Base-by-base conservation (phyloP, 2,797 vertebrate genomes). In the Sebastes glaucus region DNA sequence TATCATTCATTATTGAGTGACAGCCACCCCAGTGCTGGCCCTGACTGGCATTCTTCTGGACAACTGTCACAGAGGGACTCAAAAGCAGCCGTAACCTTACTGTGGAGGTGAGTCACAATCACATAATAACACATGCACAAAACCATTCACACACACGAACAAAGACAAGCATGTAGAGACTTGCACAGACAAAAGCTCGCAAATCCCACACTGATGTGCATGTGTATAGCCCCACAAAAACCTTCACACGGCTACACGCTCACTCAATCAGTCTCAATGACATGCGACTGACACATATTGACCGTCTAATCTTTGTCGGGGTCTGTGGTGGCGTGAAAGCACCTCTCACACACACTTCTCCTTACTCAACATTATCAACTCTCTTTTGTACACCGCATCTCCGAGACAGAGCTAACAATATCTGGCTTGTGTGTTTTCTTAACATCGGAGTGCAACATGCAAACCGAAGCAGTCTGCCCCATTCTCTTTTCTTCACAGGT, bases 1-100 rank as follows among this genome's bases (percentile, higher is more conserved):
- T 67, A 93, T 95, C 91, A 89, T 87, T 95, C 83, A 94, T 93
- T 92, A 94, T 80, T 91, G 91, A 93, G 88, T 93, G 93, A 93
- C 92, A 93, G 89, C 71, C 84, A 80, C 85, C 87, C 90, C 66
- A 30, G 84, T 83, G 82, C 81, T 81, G 88, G 88, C 81, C 88
- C 81, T 84, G 83, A 92, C 84, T 91, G 86, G 88, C 88, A 92
- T 92, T 93, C 91, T 84, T 82, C 81, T 87, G 89, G 88, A 92
- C 88, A 91, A 84, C 89, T 94, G 90, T 91, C 92, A 94, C 85
- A 79, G 64, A 71, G 60, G 75, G 75, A 90, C 84, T 87, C 65
- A 49, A 61, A 61, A 76, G 84, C 84, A 87, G 90, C 83, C 86
- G 93, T 73, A 93, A 91, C 91, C 89, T 89, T 84, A 87, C 80